Conservation (phyloP, 2,113 vertebrate species). For the Nansenia antarctica region DNA sequence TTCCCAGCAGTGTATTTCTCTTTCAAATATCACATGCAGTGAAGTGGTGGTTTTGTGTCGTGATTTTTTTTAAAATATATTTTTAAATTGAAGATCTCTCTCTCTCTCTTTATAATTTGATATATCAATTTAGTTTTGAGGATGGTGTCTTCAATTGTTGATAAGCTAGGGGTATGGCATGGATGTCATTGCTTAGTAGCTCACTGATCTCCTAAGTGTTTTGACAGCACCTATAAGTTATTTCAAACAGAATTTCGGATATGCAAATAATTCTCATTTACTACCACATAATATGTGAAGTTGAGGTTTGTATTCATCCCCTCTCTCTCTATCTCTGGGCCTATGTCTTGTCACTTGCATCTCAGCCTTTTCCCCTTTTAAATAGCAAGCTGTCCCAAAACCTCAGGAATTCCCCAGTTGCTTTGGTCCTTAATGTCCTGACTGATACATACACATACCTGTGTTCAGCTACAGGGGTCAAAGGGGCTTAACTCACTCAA, state of each 20-base stretch:
- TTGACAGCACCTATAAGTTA: not conserved
- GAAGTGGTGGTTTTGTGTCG: not conserved
- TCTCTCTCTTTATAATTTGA: not conserved
- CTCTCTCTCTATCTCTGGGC: not conserved
- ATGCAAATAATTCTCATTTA: not conserved
- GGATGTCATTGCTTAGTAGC: not conserved
- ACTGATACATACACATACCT: constrained; percentile 29
- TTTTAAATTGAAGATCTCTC: not conserved
- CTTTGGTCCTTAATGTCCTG: not conserved
- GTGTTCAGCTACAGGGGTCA: constrained; percentile 18
- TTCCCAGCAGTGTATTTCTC: not conserved
- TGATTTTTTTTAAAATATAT: not conserved
- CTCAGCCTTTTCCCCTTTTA: not conserved
- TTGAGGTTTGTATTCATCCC: not conserved
- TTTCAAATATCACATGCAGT: not conserved
- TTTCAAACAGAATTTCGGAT: not conserved
- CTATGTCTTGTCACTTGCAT: not conserved
- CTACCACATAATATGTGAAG: not conserved
- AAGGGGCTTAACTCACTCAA: constrained; percentile 16
- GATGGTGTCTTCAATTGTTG: too few species aligned
- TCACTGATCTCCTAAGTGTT: not conserved
- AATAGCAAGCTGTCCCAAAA: not conserved
- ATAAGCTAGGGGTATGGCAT: not conserved
- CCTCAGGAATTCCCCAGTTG: not conserved
- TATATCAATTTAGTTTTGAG: not conserved